phyloP scores from a whole-genome alignment of 2,888 invertebrate species.

The Tryphoninae sp. region DNA sequence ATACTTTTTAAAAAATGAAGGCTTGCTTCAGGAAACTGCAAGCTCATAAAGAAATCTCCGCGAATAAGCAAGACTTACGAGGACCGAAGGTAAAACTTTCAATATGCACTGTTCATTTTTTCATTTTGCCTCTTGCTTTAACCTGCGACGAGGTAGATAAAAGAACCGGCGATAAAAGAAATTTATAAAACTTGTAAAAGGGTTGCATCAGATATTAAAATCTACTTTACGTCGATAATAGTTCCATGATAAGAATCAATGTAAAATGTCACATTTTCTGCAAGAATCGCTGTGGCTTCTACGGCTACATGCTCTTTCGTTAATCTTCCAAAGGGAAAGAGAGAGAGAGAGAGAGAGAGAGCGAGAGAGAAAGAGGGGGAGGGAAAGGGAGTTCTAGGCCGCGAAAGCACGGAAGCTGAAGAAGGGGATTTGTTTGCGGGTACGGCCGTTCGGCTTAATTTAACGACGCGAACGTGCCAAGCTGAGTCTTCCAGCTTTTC shows the following conservation, averaged over 20 bases:
- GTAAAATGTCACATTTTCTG: slow-evolving; percentile 42
- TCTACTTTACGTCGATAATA: neutral
- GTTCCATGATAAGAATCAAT: slow-evolving; percentile 21
- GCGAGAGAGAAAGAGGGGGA: neutral
- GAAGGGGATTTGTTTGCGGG: slow-evolving; percentile 70
- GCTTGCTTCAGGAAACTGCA: too few relatives aligned
- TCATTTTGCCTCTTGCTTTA: too few relatives aligned
- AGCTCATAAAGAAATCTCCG: too few relatives aligned
- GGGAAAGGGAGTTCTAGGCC: neutral
- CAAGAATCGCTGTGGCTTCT: slow-evolving; percentile 22
- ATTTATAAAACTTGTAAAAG: neutral
- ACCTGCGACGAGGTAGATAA: neutral
- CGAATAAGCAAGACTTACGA: too few relatives aligned
- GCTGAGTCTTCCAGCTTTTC: slow-evolving; percentile 61
- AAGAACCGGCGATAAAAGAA: neutral
- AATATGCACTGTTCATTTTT: too few relatives aligned
- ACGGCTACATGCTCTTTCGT: slow-evolving; percentile 13
- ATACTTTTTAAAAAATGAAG: too few relatives aligned
- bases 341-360: neutral
- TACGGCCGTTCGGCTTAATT: slow-evolving; percentile 72
- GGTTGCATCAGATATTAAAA: neutral
- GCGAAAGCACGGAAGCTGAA: slow-evolving; percentile 24
- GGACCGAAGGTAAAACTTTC: too few relatives aligned
- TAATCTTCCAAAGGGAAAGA: neutral
- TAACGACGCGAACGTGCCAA: slow-evolving; percentile 70